These are phyloP conservation scores for Drosophila asahinai DNA, from an alignment of 1,140 invertebrate genomes.

Conservation along the genomic window DNA sequence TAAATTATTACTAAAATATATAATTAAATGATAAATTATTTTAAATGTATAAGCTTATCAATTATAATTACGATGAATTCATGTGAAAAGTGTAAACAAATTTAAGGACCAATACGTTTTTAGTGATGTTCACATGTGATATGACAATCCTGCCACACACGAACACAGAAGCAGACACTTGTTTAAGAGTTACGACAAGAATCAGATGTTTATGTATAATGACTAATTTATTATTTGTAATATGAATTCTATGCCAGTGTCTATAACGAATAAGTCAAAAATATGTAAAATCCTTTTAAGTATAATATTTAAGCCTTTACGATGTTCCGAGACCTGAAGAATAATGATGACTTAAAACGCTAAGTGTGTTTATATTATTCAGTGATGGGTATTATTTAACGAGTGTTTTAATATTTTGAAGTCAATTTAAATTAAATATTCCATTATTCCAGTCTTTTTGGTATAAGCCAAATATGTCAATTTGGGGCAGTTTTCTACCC, in stretches of 20 bases:
- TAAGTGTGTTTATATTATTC: neutral
- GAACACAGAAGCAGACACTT: constrained; percentile 28
- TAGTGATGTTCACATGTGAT: constrained; percentile 78
- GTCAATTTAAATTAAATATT: neutral
- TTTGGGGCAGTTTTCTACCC: too few species aligned
- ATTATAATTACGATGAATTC: constrained; percentile 35
- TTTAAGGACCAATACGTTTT: constrained; percentile 30
- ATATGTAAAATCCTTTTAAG: constrained; percentile 49
- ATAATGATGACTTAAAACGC: constrained; percentile 1
- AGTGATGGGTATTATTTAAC: too few species aligned
- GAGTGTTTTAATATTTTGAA: neutral
- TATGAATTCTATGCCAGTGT: constrained; percentile 76
- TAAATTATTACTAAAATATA: constrained; percentile 40
- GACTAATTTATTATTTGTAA: constrained; percentile 46
- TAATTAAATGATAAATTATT: constrained; percentile 76
- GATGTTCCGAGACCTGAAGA: constrained; percentile 41
- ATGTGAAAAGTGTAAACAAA: constrained; percentile 15
- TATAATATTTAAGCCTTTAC: constrained; percentile 53
- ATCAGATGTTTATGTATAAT: constrained; percentile 38
- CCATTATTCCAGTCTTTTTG: too few species aligned
- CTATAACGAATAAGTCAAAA: constrained; percentile 51
- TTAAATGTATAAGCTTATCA: constrained; percentile 55
- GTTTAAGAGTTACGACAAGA: constrained; percentile 13
- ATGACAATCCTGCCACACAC: constrained; percentile 65
- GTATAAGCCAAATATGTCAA: too few species aligned